These are phyloP conservation scores for Bombus soroeensis DNA, from an alignment of 1,140 invertebrate genomes.

Conservation along the genomic window DNA sequence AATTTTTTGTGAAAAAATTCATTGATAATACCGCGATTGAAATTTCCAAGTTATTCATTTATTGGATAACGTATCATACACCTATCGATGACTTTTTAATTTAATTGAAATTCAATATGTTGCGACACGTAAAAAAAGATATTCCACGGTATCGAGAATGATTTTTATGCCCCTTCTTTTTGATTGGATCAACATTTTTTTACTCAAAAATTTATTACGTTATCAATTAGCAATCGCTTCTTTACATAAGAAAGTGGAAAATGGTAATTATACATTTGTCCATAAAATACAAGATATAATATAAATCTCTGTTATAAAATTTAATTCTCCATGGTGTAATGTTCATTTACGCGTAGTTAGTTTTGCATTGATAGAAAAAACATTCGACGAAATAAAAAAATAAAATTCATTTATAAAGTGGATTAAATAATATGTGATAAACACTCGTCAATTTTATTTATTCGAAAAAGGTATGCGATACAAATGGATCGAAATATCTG, in stretches of 20 bases:
- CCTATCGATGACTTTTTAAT: neutral
- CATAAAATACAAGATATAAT: neutral
- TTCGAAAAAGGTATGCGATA: neutral
- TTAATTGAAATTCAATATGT: conserved; percentile 10
- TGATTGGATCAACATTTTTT: neutral
- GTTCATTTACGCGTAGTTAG: too few relatives aligned
- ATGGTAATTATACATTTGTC: neutral
- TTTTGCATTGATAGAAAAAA: too few relatives aligned
- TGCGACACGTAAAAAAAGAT: neutral
- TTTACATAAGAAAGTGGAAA: neutral
- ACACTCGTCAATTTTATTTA: neutral
- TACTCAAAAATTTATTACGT: neutral
- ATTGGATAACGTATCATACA: neutral
- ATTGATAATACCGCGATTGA: neutral
- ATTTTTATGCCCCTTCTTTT: neutral
- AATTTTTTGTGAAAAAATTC: neutral
- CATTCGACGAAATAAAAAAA: neutral
- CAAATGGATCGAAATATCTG: neutral
- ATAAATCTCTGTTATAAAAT: too few relatives aligned
- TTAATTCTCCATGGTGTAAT: too few relatives aligned
- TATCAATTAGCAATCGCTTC: neutral
- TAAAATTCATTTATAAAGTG: neutral
- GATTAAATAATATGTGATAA: neutral
- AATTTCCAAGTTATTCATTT: neutral
- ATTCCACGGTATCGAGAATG: neutral